Conservation (phyloP, 2,888 invertebrate genomes). For the Macrophya alboannulata region DNA sequence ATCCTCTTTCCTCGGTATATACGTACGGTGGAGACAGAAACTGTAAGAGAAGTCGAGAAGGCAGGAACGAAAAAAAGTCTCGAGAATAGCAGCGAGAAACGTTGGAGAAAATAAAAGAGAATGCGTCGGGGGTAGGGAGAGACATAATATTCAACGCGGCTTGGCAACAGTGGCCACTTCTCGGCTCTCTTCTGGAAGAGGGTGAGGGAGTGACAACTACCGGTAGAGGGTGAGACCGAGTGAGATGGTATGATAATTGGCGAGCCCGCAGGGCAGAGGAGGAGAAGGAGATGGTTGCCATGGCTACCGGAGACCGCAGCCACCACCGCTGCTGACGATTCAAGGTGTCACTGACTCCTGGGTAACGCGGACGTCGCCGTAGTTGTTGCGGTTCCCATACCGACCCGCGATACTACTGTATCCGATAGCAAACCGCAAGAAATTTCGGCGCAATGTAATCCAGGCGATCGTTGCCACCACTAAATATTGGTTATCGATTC, state of each 20-base stretch:
- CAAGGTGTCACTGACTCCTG: slow-evolving; percentile 80
- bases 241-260: slow-evolving; percentile 72
- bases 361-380: slow-evolving; percentile 62
- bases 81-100: slow-evolving; percentile 50
- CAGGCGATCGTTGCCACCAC: not conserved
- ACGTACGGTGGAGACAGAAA: slow-evolving; percentile 55
- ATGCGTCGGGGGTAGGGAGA: slow-evolving; percentile 59
- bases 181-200: slow-evolving; percentile 57
- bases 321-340: slow-evolving; percentile 75
- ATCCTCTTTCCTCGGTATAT: slow-evolving; percentile 29
- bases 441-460: not conserved
- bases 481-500: not conserved
- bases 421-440: slow-evolving; percentile 15
- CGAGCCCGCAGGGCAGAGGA: slow-evolving; percentile 59
- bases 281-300: slow-evolving; percentile 74
- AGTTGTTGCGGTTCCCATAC: slow-evolving; percentile 12
- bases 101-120: slow-evolving; percentile 51
- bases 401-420: slow-evolving; percentile 60
- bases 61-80: slow-evolving; percentile 20
- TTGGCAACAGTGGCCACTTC: slow-evolving; percentile 74
- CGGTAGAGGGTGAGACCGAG: slow-evolving; percentile 63
- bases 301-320: slow-evolving; percentile 78
- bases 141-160: slow-evolving; percentile 59
- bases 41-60: slow-evolving; percentile 49
- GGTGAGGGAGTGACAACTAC: slow-evolving; percentile 58